Evolutionary conservation across 2,888 invertebrate species (phyloP).

Genomic region (Gandaritis pyraliata): DNA sequence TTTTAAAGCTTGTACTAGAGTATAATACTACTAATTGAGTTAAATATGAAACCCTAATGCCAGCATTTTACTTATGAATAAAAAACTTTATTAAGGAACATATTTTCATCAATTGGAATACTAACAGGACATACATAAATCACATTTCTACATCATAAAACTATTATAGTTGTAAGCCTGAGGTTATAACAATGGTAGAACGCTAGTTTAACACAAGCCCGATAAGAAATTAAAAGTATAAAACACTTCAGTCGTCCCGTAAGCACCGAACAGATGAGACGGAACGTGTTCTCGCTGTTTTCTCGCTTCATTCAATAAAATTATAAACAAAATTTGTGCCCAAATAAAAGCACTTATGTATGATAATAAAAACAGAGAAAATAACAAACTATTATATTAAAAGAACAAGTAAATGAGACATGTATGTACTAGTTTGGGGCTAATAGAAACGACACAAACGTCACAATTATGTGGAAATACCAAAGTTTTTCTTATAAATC

Average conservation of each 20-base stretch:
- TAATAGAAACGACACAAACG: constrained; percentile 16
- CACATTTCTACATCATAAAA: constrained; percentile 38
- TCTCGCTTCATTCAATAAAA: constrained; percentile 9
- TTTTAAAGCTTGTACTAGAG: constrained; percentile 41
- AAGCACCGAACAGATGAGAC: constrained; percentile 24
- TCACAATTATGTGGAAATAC: constrained; percentile 17
- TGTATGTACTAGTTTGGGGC: constrained; percentile 28
- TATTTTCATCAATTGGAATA: constrained; percentile 56
- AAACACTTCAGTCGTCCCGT: constrained; percentile 15
- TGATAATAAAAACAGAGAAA: constrained; percentile 53
- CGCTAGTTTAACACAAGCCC: background rate
- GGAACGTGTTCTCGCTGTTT: constrained; percentile 13
- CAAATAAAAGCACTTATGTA: constrained; percentile 53
- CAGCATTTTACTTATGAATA: constrained; percentile 76
- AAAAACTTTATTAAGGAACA: constrained; percentile 79
- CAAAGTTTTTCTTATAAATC: constrained; percentile 8
- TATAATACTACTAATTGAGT: constrained; percentile 47
- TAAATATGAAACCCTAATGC: constrained; percentile 70
- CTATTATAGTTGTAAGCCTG: constrained; percentile 44
- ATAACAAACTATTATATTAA: constrained; percentile 53
- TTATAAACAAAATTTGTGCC: constrained; percentile 52
- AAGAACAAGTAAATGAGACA: constrained; percentile 35
- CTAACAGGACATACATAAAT: constrained; percentile 46
- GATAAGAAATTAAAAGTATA: constrained; percentile 3
- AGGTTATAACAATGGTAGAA: constrained; percentile 36